Conservation (phyloP, 2,113 vertebrate species). For the Microtus richardsoni region DNA sequence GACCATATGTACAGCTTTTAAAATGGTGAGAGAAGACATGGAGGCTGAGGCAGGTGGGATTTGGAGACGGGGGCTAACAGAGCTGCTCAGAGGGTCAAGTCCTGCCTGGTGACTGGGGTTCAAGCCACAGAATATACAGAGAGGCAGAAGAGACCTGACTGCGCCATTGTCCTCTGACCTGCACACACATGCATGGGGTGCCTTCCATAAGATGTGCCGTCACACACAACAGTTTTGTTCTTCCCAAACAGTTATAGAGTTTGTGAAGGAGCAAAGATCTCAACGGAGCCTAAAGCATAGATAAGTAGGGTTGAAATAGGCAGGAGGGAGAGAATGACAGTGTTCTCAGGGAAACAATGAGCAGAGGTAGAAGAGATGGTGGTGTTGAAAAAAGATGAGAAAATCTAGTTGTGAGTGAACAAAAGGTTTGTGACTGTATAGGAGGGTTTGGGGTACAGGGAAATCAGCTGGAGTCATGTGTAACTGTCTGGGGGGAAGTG, state of each 20-base stretch:
- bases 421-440: not conserved
- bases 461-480: too few species aligned
- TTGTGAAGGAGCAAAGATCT: conserved; percentile 1
- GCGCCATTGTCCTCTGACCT: not conserved
- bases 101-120: not conserved
- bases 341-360: not conserved
- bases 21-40: not conserved
- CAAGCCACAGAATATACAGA: too few species aligned
- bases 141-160: not conserved
- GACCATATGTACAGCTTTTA: not conserved
- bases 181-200: not conserved
- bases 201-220: too few species aligned
- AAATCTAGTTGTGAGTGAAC: too few species aligned
- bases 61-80: not conserved
- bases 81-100: not conserved
- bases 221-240: not conserved
- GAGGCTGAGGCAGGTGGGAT: not conserved
- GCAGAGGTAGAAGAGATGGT: not conserved
- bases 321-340: not conserved
- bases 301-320: not conserved
- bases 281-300: not conserved
- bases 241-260: not conserved
- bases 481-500: too few species aligned
- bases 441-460: too few species aligned
- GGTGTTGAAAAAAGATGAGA: not conserved